phyloP scores from a whole-genome alignment of 2,113 vertebrate species.

The Ranitomeya variabilis region DNA sequence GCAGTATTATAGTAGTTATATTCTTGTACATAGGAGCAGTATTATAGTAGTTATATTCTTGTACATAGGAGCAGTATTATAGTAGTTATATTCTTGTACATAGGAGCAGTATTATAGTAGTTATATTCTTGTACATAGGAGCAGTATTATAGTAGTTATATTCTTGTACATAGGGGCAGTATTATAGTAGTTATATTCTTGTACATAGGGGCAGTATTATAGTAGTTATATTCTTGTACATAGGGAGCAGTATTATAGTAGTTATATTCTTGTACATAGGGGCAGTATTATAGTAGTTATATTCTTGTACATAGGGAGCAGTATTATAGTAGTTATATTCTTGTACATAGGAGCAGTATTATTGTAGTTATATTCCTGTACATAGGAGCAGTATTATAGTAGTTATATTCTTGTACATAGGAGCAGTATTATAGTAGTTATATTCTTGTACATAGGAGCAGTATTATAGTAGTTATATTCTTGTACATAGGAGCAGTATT shows the following conservation, averaged over 20 bases:
- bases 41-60: neutral
- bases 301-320: neutral
- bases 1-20: neutral
- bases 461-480: no score
- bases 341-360: neutral
- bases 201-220: neutral
- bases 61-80: neutral
- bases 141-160: neutral
- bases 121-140: neutral
- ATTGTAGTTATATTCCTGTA: no score
- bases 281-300: neutral
- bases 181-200: no score
- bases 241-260: neutral
- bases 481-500: no score
- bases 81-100: slow-evolving; percentile 13
- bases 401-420: slow-evolving; percentile 5
- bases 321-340: neutral
- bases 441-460: neutral
- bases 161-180: neutral
- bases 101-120: neutral
- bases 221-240: neutral
- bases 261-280: neutral
- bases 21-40: neutral
- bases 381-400: neutral
- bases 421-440: neutral